These are phyloP conservation scores for Aegotheles bennettii DNA, from an alignment of 2,113 vertebrate genomes.

Conservation along the genomic window DNA sequence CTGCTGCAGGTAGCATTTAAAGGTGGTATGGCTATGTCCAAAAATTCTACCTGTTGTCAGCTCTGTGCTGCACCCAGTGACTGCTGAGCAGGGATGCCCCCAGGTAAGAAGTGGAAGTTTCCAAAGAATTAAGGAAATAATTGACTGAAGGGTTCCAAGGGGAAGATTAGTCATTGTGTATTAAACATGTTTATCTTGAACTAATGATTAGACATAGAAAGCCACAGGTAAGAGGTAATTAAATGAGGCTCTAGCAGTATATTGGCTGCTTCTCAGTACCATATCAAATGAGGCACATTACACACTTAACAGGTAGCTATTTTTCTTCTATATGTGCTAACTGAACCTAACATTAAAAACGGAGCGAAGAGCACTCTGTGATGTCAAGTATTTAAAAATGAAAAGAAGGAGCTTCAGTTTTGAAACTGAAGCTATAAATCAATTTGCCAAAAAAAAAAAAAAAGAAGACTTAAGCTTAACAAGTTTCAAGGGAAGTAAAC, in stretches of 20 bases:
- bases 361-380: fast-evolving
- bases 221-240: background rate
- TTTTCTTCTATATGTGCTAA: background rate
- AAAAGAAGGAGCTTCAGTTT: background rate
- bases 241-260: background rate
- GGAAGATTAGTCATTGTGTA: background rate
- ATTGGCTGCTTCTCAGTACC: background rate
- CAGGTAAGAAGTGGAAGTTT: background rate
- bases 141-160: background rate
- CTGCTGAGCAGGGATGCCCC: background rate
- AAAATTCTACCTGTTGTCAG: background rate
- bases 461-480: background rate
- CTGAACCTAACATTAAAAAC: background rate
- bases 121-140: background rate
- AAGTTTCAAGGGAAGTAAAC: background rate
- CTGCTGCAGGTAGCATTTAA: background rate
- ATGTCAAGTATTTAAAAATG: background rate
- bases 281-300: background rate
- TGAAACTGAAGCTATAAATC: background rate
- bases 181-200: background rate
- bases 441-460: background rate
- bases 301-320: background rate
- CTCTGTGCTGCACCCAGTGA: background rate
- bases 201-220: background rate
- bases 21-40: background rate